Evolutionary conservation across 2,797 vertebrate species (phyloP).

Genomic region (Cryptoprocta ferox): DNA sequence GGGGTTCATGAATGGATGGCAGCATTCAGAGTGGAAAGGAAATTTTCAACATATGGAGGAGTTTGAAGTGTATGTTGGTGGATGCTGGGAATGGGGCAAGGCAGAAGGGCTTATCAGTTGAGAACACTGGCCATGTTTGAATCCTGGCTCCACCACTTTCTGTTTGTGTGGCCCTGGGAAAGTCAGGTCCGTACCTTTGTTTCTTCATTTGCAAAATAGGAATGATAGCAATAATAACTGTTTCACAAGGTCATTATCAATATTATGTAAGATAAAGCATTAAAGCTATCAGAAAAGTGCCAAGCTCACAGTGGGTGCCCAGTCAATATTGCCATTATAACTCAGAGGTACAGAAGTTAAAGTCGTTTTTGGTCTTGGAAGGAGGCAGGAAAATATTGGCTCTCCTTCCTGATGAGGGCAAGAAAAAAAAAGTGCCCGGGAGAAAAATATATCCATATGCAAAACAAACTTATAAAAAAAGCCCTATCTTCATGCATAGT

Average conservation of each 20-base stretch:
- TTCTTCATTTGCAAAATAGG: neutral
- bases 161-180: neutral
- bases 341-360: neutral
- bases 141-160: neutral
- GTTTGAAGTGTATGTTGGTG: neutral
- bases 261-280: neutral
- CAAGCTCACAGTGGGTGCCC: neutral
- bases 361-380: neutral
- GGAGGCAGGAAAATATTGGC: neutral
- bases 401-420: neutral
- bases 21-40: neutral
- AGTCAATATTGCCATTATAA: neutral
- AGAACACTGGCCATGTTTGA: neutral
- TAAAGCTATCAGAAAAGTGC: neutral
- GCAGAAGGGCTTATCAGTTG: neutral
- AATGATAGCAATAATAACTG: neutral
- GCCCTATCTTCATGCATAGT: neutral
- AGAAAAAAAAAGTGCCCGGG: neutral
- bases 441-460: neutral
- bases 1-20: neutral
- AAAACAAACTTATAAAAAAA: neutral
- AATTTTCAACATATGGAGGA: neutral
- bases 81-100: neutral
- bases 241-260: neutral
- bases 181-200: neutral